These are phyloP conservation scores for Nowickia ferox DNA, from an alignment of 2,888 invertebrate species.

Conservation along the genomic window DNA sequence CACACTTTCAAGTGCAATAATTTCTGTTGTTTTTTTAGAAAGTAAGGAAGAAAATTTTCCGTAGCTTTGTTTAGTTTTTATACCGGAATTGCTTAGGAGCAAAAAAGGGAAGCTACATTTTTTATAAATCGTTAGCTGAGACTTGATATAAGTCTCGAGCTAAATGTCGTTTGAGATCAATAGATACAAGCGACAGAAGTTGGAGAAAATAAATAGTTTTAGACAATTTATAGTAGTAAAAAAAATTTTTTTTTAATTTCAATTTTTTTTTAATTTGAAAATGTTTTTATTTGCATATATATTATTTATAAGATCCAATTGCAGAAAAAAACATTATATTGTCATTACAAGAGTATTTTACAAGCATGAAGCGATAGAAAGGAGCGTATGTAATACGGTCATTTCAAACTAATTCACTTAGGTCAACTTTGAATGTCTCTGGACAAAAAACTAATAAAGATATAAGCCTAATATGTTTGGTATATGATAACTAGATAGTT, in stretches of 20 bases:
- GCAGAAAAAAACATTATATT: conserved; percentile 1
- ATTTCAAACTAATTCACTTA: conserved; percentile 18
- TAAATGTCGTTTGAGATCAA: too few relatives aligned
- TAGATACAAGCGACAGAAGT: conserved; percentile 1
- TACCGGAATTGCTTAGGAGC: not conserved
- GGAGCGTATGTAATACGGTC: conserved; percentile 8
- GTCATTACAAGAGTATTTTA: conserved; percentile 8
- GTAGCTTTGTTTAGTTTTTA: not conserved
- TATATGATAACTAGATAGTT: not conserved
- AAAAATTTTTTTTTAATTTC: conserved; percentile 11
- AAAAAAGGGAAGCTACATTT: not conserved
- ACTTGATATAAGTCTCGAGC: conserved; percentile 8
- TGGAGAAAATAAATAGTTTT: not conserved
- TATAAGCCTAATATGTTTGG: conserved; percentile 25
- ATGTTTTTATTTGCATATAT: too few relatives aligned
- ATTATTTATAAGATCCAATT: too few relatives aligned
- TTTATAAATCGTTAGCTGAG: conserved; percentile 2
- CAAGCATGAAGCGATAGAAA: conserved; percentile 12
- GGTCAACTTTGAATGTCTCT: conserved; percentile 3
- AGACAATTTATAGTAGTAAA: not conserved
- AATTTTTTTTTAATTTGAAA: too few relatives aligned
- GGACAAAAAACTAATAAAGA: conserved; percentile 13
- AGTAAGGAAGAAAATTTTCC: not conserved
- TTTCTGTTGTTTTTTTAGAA: too few relatives aligned
- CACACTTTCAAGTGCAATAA: too few relatives aligned